Evolutionary conservation across 2,888 invertebrate genomes (phyloP).

Genomic region (Lasioglossum vierecki): DNA sequence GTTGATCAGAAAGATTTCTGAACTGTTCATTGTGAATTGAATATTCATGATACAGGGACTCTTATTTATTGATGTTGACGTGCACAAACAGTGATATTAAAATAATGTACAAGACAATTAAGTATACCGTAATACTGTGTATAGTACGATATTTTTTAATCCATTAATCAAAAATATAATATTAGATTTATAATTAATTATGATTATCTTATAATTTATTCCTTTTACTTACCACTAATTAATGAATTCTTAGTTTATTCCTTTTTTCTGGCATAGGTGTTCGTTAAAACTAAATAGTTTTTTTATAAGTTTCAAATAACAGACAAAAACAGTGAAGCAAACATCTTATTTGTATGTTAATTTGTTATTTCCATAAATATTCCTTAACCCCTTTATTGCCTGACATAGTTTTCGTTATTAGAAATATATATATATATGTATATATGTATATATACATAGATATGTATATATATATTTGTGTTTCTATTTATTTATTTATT

Average conservation of each 20-base stretch:
- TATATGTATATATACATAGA: neutral
- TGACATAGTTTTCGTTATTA: constrained; percentile 13
- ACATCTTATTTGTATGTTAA: constrained; percentile 14
- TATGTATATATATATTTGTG: constrained; percentile 2
- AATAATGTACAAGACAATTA: constrained; percentile 18
- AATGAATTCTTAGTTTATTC: constrained; percentile 23
- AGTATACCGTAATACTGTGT: constrained; percentile 12
- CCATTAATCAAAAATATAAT: constrained; percentile 26
- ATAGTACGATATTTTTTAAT: constrained; percentile 20
- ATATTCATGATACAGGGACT: constrained; percentile 9
- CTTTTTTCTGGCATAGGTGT: neutral
- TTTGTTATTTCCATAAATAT: constrained; percentile 9
- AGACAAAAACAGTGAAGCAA: constrained; percentile 24
- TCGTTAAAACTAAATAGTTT: constrained; percentile 4
- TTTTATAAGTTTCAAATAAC: constrained; percentile 3
- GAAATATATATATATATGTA: constrained; percentile 8
- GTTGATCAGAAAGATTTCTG: constrained; percentile 26
- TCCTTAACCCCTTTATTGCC: constrained; percentile 38
- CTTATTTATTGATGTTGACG: constrained; percentile 15
- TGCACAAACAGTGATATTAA: constrained; percentile 44
- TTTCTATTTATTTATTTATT: constrained; percentile 22
- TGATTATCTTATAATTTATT: constrained; percentile 21
- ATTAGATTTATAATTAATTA: constrained; percentile 31
- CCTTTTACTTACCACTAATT: constrained; percentile 31
- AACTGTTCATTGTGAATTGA: constrained; percentile 28